phyloP scores from a whole-genome alignment of 2,113 vertebrate genomes.

The Phalacrocorax carbo region DNA sequence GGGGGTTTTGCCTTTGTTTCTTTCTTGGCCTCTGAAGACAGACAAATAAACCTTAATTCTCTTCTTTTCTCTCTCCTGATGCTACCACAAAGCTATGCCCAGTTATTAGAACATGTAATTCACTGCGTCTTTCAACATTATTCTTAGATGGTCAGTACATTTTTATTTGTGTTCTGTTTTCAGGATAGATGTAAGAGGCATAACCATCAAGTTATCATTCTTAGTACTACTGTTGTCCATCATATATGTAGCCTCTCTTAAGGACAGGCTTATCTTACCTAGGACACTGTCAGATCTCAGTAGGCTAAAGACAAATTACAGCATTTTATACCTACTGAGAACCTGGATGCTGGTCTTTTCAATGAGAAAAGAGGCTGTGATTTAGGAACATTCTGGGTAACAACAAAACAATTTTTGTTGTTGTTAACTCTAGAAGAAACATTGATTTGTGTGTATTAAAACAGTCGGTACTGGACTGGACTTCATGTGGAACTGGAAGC shows the following conservation, averaged over 20 bases:
- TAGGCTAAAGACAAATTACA: not conserved
- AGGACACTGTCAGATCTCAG: not conserved
- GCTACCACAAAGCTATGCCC: not conserved
- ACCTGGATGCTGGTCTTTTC: fast-evolving
- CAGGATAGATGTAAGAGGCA: not conserved
- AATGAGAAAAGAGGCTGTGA: not conserved
- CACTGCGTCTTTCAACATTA: conserved; percentile 1
- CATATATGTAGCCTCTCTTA: not conserved
- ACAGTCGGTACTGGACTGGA: fast-evolving
- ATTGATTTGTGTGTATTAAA: not conserved
- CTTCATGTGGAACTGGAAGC: not conserved
- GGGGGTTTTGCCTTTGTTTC: not conserved
- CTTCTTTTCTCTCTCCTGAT: not conserved
- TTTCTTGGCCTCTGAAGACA: not conserved
- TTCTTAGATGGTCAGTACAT: not conserved
- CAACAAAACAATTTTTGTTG: not conserved
- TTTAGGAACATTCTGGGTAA: not conserved
- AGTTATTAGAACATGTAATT: conserved; percentile 49
- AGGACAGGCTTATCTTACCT: not conserved
- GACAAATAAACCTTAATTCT: not conserved
- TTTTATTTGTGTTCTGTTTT: conserved; percentile 12
- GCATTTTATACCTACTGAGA: not conserved
- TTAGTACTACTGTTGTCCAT: not conserved
- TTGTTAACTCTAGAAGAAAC: not conserved
- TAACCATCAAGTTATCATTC: not conserved